These are phyloP conservation scores for Porites evermanni DNA, from an alignment of 92 coral and sea anemone genomes.

Conservation along the genomic window DNA sequence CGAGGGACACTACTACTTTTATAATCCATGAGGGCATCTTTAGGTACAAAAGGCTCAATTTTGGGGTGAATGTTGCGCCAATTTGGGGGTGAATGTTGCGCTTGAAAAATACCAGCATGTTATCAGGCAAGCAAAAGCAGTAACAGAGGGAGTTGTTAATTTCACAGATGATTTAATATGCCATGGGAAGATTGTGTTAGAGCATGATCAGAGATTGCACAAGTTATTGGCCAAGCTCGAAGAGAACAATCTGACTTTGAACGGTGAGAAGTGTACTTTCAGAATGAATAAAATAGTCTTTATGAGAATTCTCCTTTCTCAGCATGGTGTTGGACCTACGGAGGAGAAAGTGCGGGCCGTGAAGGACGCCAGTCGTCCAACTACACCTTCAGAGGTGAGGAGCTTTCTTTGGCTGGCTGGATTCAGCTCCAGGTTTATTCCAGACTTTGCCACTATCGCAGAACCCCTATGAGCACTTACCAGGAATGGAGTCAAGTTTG, in stretches of 20 bases:
- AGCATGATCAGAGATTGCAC: constrained; percentile 57
- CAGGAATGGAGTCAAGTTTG: too few species aligned
- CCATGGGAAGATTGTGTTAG: constrained; percentile 41
- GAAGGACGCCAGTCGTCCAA: constrained; percentile 47
- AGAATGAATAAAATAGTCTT: constrained; percentile 57
- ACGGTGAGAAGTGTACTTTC: constrained; percentile 52
- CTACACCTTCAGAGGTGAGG: constrained; percentile 54
- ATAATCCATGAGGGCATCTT: constrained; percentile 44
- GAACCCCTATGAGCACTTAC: too few species aligned
- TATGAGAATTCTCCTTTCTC: constrained; percentile 60
- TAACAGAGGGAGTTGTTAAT: neutral
- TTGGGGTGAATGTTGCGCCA: constrained; percentile 49
- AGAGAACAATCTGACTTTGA: constrained; percentile 64
- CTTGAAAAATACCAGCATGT: constrained; percentile 61
- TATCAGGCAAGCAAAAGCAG: constrained; percentile 41
- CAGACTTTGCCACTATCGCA: too few species aligned
- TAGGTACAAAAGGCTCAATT: constrained; percentile 38
- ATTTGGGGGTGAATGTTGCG: constrained; percentile 46
- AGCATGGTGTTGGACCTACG: constrained; percentile 66
- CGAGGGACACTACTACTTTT: constrained; percentile 64
- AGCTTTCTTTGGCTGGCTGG: constrained; percentile 56
- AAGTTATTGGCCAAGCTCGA: neutral
- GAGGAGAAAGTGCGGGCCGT: constrained; percentile 64
- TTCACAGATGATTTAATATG: constrained; percentile 40
- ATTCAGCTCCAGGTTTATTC: too few species aligned